These are phyloP conservation scores for Oceanodroma tethys DNA, from an alignment of 2,113 vertebrate species.

Conservation along the genomic window DNA sequence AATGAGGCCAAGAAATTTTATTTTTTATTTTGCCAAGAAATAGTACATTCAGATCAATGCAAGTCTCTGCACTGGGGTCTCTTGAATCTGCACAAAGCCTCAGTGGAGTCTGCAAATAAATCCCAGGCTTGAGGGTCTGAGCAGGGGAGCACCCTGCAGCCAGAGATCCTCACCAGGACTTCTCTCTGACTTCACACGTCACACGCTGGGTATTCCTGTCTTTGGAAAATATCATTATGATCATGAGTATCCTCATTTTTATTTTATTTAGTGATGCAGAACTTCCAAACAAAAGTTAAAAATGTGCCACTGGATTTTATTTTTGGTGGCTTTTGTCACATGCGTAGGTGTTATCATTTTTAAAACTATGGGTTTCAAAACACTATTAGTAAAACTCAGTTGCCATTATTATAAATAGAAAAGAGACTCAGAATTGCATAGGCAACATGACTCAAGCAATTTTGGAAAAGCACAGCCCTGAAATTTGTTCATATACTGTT, in stretches of 20 bases:
- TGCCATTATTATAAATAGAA: neutral
- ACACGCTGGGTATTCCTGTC: neutral
- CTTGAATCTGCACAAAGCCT: neutral
- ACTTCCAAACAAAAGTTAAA: neutral
- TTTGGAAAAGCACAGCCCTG: neutral
- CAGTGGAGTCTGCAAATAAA: neutral
- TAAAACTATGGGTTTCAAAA: neutral
- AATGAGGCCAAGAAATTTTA: too few species aligned
- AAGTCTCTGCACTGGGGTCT: neutral
- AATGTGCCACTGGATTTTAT: neutral
- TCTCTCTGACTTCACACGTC: neutral
- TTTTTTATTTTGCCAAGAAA: neutral
- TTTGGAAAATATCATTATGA: neutral
- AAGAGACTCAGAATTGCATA: neutral
- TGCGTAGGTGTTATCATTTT: neutral
- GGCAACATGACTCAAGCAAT: neutral
- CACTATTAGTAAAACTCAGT: neutral
- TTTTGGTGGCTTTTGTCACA: neutral
- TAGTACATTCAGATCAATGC: neutral
- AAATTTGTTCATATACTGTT: neutral
- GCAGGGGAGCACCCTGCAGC: neutral
- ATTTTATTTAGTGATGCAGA: neutral
- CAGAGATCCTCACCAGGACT: neutral
- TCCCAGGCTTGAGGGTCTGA: neutral
- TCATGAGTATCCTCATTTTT: neutral